Percentiles rank a stretch among this genome's conserved stretches.
Evolutionary conservation across 53 echinoderm and acorn worm species (phyloP).

Genomic region (Echinarachnius parma): DNA sequence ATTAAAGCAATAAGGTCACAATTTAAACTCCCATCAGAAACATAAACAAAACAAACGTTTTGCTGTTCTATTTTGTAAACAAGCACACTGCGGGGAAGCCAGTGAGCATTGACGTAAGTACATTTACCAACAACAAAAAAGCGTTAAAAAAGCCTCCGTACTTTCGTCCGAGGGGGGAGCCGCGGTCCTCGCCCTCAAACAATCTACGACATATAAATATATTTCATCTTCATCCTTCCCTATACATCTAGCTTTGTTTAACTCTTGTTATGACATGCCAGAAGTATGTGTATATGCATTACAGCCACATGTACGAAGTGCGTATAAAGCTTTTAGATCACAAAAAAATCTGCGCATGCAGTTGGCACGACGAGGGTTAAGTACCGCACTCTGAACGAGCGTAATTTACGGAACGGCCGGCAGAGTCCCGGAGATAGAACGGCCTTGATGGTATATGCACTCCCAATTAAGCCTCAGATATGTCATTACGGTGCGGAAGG

Average conservation of each 20-base stretch:
- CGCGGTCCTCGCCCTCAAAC: slow-evolving; percentile 24
- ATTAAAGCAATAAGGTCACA: slow-evolving; percentile 28
- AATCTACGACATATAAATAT: too few species aligned
- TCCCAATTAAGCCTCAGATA: slow-evolving; percentile 36
- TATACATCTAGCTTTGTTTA: too few species aligned
- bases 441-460: slow-evolving; percentile 35
- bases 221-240: too few species aligned
- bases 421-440: neutral
- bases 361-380: too few species aligned
- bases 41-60: too few species aligned
- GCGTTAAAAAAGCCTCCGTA: neutral
- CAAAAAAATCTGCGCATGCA: too few species aligned
- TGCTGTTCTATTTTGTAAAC: slow-evolving; percentile 19
- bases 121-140: neutral
- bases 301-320: too few species aligned
- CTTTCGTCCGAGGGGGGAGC: neutral
- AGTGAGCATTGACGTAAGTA: neutral
- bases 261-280: too few species aligned
- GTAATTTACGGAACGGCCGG: slow-evolving; percentile 34
- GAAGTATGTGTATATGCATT: too few species aligned
- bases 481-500: slow-evolving; percentile 34
- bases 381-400: slow-evolving; percentile 6
- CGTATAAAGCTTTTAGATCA: too few species aligned
- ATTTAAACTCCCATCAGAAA: slow-evolving; percentile 14
- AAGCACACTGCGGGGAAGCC: neutral